Evolutionary conservation across 2,113 vertebrate genomes (phyloP), one percentile per base, ranked within the genome.

Genomic region (Verasper variegatus): DNA sequence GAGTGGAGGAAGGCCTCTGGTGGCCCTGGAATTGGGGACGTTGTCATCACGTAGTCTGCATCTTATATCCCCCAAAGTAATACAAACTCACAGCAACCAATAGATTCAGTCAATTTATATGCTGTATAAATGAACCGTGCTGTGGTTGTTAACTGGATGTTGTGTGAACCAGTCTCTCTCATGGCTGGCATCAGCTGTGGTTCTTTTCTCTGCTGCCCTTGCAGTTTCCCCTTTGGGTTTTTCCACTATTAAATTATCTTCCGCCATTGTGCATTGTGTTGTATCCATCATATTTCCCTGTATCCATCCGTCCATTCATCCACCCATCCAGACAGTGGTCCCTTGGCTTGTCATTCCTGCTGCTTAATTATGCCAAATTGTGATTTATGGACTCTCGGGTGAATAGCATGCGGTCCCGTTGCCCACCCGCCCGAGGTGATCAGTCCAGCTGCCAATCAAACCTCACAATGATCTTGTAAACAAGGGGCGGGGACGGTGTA

Each of bases 351-450:
- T 87, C 88, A 68, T 71, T 82, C 71, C 69, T 69, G 82, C 78
- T 78, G 82, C 65, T 83, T 90, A 91, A 92, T 92, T 88, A 89
- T 82, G 68, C 80, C 58, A 85, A 86, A 89, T 82, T 71, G 81
- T 90, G 89, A 92, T 84, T 88, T 90, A 92, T 91, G 81, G 87
- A 81, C 72, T 87, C 83, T 77, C 65, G 3, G 24, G 80, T 82
- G 86, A 91, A 83, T 86, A 72, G 71, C 37, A 23, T 65, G 84
- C 17, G 71, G 68, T 78, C 60, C 20, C 0, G 31, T 52, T 26
- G 63, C 75, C 71, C 86, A 86, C 82, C 89, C 26, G 42, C 81
- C 59, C 15, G 23, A 58, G 74, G 49, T 82, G 84, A 83, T 84
- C 64, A 71, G 72, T 76, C 77, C 62, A 37, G 76, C 86, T 90